Evolutionary conservation across 2,888 invertebrate genomes (phyloP).

Genomic region (Hololepta plana): DNA sequence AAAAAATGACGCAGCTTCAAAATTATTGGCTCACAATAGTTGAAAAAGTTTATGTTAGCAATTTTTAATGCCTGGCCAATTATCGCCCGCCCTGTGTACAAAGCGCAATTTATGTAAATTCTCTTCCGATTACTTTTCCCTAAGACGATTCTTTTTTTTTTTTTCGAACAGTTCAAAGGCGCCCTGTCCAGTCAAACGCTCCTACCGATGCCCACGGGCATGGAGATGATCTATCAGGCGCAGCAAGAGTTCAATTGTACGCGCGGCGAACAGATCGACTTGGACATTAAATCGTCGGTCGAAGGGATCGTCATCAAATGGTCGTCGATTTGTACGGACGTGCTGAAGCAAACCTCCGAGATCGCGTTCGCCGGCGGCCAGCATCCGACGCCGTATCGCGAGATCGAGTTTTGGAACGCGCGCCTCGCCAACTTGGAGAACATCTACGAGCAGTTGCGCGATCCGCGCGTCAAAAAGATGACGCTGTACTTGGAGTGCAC

Average conservation of each 20-base stretch:
- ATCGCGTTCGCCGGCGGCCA: conserved; percentile 47
- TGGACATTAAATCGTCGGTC: conserved; percentile 58
- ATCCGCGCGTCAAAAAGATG: conserved; percentile 67
- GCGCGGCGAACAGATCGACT: conserved; percentile 28
- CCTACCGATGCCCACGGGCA: conserved; percentile 68
- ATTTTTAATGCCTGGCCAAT: no score
- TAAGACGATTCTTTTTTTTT: no score
- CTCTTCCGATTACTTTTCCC: no score
- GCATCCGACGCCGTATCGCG: conserved; percentile 51
- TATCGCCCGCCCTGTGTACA: no score
- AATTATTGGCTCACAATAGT: no score
- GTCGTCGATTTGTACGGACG: conserved; percentile 47
- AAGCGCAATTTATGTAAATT: no score
- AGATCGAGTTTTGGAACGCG: conserved; percentile 65
- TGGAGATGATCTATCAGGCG: conserved; percentile 46
- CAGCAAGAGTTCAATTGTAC: conserved; percentile 31
- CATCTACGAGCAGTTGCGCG: conserved; percentile 72
- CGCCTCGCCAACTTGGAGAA: conserved; percentile 67
- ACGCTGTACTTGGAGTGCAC: conserved; percentile 50
- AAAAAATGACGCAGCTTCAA: no score
- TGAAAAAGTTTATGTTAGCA: no score
- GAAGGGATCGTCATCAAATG: conserved; percentile 80
- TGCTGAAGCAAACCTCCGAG: conserved; percentile 56
- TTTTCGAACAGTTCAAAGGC: conserved; percentile 58
- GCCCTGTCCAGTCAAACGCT: conserved; percentile 73